Conservation (phyloP, 2,113 vertebrate genomes). For the Malaclemys terrapin region DNA sequence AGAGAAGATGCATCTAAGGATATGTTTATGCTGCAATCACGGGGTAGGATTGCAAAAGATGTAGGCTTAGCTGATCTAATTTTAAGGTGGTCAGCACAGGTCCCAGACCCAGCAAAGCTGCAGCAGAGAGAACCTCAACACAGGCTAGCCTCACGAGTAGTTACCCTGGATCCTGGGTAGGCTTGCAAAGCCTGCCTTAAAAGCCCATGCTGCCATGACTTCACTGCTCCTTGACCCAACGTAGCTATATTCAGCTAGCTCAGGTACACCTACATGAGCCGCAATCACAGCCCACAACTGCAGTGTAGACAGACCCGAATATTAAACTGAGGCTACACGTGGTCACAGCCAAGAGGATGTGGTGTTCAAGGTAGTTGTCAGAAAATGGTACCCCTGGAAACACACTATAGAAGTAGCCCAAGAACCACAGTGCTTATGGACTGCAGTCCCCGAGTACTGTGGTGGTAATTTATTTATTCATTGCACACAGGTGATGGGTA, state of each 20-base stretch:
- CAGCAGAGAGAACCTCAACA: neutral
- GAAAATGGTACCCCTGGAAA: neutral
- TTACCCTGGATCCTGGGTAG: neutral
- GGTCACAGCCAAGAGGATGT: neutral
- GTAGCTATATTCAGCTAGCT: neutral
- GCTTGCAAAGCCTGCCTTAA: neutral
- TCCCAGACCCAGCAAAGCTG: neutral
- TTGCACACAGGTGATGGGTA: neutral
- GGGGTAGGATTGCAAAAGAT: neutral
- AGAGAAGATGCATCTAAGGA: neutral
- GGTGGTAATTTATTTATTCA: slow-evolving; percentile 53
- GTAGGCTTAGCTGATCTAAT: neutral
- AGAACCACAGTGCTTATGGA: neutral
- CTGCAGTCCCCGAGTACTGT: neutral
- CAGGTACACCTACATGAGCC: neutral
- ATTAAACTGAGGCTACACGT: neutral
- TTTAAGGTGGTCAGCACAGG: neutral
- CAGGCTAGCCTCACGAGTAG: neutral
- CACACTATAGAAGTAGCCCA: neutral
- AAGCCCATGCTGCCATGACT: neutral
- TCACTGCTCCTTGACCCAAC: neutral
- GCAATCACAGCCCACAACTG: neutral
- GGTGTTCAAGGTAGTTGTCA: neutral
- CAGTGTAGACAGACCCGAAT: neutral
- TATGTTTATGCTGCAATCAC: neutral